Evolutionary conservation across 2,113 vertebrate genomes (phyloP), one percentile per base, ranked within the genome.

Genomic region (Puntigrus tetrazona): DNA sequence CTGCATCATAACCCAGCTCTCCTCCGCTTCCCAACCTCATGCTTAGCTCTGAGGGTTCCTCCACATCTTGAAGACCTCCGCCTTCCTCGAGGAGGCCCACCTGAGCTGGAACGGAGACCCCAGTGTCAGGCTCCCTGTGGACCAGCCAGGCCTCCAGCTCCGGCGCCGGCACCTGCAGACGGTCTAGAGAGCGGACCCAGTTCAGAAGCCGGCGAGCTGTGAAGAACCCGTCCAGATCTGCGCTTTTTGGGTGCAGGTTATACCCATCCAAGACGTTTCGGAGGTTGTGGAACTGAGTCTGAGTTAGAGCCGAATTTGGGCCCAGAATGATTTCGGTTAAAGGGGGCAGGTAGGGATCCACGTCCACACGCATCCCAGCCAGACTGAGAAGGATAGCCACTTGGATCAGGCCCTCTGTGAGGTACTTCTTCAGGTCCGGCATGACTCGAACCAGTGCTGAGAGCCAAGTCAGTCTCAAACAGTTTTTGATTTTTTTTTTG

Each of bases 361-460:
- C 94, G 78, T 98, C 97, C 90, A 98, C 94, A 8, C 94, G 93
- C 57, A 98, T 92, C 3, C 97, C 97, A 45, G 96, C 94, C 72
- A 99, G 91, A 91, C 98, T 99, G 83, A 99, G 95, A 85, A 99
- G 94, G 89, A 99, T 97, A 91, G 96, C 97, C 94, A 98, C 94
- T 92, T 99, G 97, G 91, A 99, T 96, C 25, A 99, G 96, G 88
- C 97, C 97, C 91, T 99, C 98, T 0, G 95, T 97, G 91, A 99
- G 96, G 92, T 97, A 97, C 91, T 99, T 99, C 94, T 99, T 99
- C 90, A 97, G 91, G 93, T 95, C 95, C 94, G 96, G 85, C 87
- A 88, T 88, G 72, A 43, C 50, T 52, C 20, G 55, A 72, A n/a
- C 7, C 67, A 61, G 34, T 45, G 16, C 16, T 18, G 11, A 57